Evolutionary conservation across 2,888 invertebrate species (phyloP).

Genomic region (Leptarthrus brevirostris): DNA sequence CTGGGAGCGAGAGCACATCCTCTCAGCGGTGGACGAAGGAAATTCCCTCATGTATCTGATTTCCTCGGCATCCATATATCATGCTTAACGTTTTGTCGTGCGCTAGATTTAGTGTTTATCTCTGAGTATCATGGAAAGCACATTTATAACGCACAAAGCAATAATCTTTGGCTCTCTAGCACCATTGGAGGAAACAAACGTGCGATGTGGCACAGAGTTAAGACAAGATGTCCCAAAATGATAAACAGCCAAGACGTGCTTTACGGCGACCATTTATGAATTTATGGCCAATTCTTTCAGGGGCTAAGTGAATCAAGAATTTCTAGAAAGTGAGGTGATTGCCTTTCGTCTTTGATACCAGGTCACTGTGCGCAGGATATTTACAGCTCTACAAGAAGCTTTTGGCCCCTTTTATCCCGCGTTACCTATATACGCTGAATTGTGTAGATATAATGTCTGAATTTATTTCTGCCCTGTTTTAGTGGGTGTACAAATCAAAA

Average conservation of each 20-base stretch:
- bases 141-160: conserved; percentile 13
- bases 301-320: conserved; percentile 20
- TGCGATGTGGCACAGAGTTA: conserved; percentile 27
- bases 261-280: conserved; percentile 42
- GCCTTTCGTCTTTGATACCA: background rate
- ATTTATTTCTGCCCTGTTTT: conserved; percentile 30
- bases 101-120: conserved; percentile 43
- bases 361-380: conserved; percentile 24
- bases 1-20: background rate
- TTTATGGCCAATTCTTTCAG: conserved; percentile 23
- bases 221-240: conserved; percentile 44
- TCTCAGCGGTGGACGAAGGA: background rate
- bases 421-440: background rate
- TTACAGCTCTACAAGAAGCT: background rate
- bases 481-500: conserved; percentile 39
- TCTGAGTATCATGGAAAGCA: background rate
- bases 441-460: conserved; percentile 16
- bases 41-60: conserved; percentile 28
- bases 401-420: background rate
- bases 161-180: conserved; percentile 20
- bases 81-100: conserved; percentile 37
- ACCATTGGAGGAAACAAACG: background rate
- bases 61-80: conserved; percentile 24
- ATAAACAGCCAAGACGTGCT: conserved; percentile 44
- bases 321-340: conserved; percentile 15